phyloP scores from a whole-genome alignment of 2,888 invertebrate species.

The Lasioglossum zephyrum region DNA sequence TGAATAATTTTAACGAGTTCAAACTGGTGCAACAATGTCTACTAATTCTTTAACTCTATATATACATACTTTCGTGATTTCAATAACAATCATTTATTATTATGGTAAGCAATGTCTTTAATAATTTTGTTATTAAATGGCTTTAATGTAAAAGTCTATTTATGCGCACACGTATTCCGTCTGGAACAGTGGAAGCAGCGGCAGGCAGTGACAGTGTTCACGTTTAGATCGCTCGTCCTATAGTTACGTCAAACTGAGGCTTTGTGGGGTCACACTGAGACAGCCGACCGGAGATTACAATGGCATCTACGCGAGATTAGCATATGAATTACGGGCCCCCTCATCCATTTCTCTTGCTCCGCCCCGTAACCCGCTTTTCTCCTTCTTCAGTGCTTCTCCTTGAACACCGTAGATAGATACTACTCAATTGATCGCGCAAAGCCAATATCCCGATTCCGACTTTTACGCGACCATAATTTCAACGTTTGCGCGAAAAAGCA shows the following conservation, averaged over 20 bases:
- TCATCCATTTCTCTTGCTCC: conserved; percentile 63
- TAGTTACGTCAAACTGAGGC: conserved; percentile 82
- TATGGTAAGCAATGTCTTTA: neutral
- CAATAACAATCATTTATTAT: neutral
- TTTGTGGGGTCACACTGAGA: conserved; percentile 80
- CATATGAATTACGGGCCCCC: conserved; percentile 83
- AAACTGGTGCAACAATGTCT: neutral
- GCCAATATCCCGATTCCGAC: neutral
- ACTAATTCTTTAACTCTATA: neutral
- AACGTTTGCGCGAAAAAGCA: neutral
- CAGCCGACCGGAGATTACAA: conserved; percentile 84
- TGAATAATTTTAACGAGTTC: neutral
- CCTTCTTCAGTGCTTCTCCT: conserved; percentile 56
- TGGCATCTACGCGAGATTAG: conserved; percentile 84
- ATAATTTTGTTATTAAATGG: conserved; percentile 71
- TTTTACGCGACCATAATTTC: neutral
- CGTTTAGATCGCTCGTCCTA: conserved; percentile 80
- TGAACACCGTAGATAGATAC: conserved; percentile 17
- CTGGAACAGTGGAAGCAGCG: conserved; percentile 40
- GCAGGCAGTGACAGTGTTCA: conserved; percentile 60
- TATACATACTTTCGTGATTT: neutral
- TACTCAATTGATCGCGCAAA: conserved; percentile 10
- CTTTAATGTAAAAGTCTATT: conserved; percentile 57
- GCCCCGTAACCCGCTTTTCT: conserved; percentile 51
- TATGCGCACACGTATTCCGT: conserved; percentile 76